These are phyloP conservation scores for Asteroscopus sphinx DNA, from an alignment of 2,888 invertebrate genomes.

Conservation along the genomic window DNA sequence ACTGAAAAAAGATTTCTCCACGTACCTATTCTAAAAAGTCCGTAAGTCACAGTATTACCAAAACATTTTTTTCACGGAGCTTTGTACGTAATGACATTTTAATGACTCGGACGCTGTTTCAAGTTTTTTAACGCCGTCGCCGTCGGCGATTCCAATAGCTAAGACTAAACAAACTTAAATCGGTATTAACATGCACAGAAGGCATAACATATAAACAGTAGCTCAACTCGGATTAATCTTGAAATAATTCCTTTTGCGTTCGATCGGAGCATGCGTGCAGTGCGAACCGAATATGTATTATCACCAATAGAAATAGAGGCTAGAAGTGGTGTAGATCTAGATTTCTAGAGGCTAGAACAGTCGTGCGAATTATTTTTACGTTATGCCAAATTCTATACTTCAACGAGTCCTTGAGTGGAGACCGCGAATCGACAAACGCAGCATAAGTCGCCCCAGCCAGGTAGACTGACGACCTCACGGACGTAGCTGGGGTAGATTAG, in stretches of 20 bases:
- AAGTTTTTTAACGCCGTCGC: constrained; percentile 52
- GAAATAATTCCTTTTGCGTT: neutral
- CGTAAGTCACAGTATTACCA: constrained; percentile 52
- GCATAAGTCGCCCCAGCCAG: no score
- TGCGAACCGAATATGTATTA: no score
- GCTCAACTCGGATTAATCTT: neutral
- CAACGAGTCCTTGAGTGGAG: no score
- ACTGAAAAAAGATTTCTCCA: neutral
- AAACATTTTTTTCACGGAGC: constrained; percentile 57
- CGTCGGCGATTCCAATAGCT: constrained; percentile 54
- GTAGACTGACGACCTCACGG: no score
- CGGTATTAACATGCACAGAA: constrained; percentile 46
- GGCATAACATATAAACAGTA: constrained; percentile 9
- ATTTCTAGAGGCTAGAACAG: no score
- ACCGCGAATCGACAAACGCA: no score
- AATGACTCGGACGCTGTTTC: constrained; percentile 62
- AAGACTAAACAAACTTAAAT: constrained; percentile 58
- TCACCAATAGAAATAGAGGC: no score
- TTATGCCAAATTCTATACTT: no score
- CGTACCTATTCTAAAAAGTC: constrained; percentile 10
- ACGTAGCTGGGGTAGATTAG: no score
- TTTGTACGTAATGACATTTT: constrained; percentile 69
- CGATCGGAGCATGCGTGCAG: no score
- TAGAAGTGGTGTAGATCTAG: no score
- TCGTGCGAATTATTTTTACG: no score